Evolutionary conservation across 2,888 invertebrate genomes (phyloP), one percentile per base, ranked within the genome.

Genomic region (Ochlodes sylvanus): DNA sequence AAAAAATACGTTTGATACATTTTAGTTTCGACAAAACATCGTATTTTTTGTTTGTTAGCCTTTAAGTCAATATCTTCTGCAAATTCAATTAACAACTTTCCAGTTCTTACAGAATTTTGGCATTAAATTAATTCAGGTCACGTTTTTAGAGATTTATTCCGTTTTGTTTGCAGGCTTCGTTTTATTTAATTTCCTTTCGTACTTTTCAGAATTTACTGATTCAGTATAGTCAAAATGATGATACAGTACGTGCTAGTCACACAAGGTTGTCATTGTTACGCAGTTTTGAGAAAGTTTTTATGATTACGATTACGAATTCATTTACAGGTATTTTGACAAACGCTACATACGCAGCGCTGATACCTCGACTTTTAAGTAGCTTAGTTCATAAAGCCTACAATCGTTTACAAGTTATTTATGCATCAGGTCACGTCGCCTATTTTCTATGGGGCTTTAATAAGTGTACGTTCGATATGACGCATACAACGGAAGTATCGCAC

Each of bases 351-450:
- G 7, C 15, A 19, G 19, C 9, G 19, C 50, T 19, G 2, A 50
- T 9, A 50, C 1, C 12, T 19, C 12, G 19, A 50, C 10, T 19
- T 50, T 50, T 12, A 50, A 44, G 6, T 15, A 15, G 6, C 15
- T 44, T 44, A 17, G 10, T 50, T 9, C 19, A 10, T 50, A 50
- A 19, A 44, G 15, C 4, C 12, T 9, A 56, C 34, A 56, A 56
- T 41, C 56, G 44, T 63, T 56, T 56, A 42, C 34, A 14, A 56
- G 55, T 63, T 63, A 56, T 32, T 63, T 34, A 63, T 55, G 55
- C 56, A 63, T 56, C 56, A 56, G 63, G 44, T 56, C 44, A 7
- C 17, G 56, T 57, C 32, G 17, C 21, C 14, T 27, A 42, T 54
- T 63, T 64, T 47, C 34, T 21, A 54, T n/a, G n/a, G 44, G 21